Conservation (phyloP, 2,797 vertebrate genomes). For the Pogoniulus pusillus region DNA sequence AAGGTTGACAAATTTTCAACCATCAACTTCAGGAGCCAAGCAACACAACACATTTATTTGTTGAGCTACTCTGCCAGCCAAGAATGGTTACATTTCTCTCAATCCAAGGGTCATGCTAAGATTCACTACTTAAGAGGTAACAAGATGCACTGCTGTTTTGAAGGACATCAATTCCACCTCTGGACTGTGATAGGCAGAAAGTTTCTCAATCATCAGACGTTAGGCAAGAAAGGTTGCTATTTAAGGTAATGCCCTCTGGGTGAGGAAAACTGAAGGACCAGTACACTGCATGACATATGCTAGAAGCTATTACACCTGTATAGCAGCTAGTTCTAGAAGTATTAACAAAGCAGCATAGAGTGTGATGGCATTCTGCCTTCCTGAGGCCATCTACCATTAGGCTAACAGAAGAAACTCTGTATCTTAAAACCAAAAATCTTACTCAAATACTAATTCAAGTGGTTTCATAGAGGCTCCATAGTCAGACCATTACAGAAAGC, state of each 20-base stretch:
- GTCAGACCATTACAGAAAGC: neutral
- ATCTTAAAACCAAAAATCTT: neutral
- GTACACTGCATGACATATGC: neutral
- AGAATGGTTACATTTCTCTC: constrained; percentile 63
- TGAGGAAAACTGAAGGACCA: constrained; percentile 50
- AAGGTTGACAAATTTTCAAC: constrained; percentile 37
- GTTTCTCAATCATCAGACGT: constrained; percentile 62
- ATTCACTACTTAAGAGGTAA: constrained; percentile 71
- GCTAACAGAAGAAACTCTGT: neutral
- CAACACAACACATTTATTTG: constrained; percentile 58
- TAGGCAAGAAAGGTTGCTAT: constrained; percentile 58
- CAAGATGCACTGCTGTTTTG: constrained; percentile 71
- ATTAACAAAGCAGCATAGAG: neutral
- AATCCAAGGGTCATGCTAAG: constrained; percentile 67
- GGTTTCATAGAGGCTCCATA: neutral
- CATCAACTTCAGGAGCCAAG: constrained; percentile 39
- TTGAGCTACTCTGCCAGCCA: constrained; percentile 53
- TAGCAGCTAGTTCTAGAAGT: neutral
- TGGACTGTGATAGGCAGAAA: constrained; percentile 58
- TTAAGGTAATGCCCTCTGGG: constrained; percentile 55
- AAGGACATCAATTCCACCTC: constrained; percentile 69
- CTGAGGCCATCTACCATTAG: neutral
- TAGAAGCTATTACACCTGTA: constrained; percentile 49
- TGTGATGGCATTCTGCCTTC: neutral
- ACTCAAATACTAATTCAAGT: neutral